Evolutionary conservation across 1,140 invertebrate species (phyloP), one percentile per base, ranked within the genome.

Genomic region (Pentalonia nigronervosa): DNA sequence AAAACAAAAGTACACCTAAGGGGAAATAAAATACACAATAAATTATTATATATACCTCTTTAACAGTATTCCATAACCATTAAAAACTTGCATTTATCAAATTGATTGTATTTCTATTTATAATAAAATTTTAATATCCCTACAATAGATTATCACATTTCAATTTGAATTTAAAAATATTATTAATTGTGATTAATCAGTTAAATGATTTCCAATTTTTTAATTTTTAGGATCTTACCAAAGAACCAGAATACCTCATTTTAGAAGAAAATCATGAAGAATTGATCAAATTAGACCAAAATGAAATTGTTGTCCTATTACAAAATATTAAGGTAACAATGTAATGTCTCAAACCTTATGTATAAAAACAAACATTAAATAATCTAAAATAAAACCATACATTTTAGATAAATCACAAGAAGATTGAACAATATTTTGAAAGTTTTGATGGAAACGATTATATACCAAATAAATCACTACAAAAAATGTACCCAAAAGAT

Each of bases 401-500:
- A 76, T n/a, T 76, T n/a, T 45, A 90, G 89, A 21, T 90, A 6
- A 21, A 45, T 3, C 30, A 67, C 25, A n/a, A 90, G 1, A n/a
- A n/a, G 1, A 45, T 90, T 0, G 17, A 20, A 11, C 3, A 67
- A n/a, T 90, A 90, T 17, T 90, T 90, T 45, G 36, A 45, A 60
- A 2, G 30, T 41, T 90, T 30, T 45, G 53, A 90, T 90, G 89
- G 89, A 67, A 0, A 21, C 2, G 60, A 8, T 30, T 90, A 90
- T 41, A 45, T 67, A n/a, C 89, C 89, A 67, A 90, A 90, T 0
- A 14, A n/a, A 14, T 67, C 8, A 25, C 7, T 90, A 41, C 1
- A 9, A 47, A 90, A 47, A 67, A 20, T 90, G 23, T 90, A 90
- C 53, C 89, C 89, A 20, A 90, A 90, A 90, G 89, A 60, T 47